Percentiles rank a stretch among this genome's conserved stretches.
phyloP scores from a whole-genome alignment of 2,113 vertebrate genomes.

The Neopipo cinnamomea region DNA sequence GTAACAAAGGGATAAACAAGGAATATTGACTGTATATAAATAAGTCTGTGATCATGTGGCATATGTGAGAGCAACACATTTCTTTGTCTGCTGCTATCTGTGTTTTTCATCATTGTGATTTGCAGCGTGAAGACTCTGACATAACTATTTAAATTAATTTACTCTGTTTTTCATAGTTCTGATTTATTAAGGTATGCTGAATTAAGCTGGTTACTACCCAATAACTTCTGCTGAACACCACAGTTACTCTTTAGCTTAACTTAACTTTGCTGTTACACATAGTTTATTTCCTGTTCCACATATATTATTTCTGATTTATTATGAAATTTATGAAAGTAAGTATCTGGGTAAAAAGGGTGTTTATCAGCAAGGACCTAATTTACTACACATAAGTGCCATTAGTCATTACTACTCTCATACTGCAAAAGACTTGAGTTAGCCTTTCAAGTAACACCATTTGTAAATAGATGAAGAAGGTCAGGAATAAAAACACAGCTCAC shows the following conservation, averaged over 20 bases:
- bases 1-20: background rate
- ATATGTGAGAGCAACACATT: background rate
- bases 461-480: slow-evolving; percentile 55
- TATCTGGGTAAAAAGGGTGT: slow-evolving; percentile 62
- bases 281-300: slow-evolving; percentile 46
- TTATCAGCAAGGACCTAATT: slow-evolving; percentile 65
- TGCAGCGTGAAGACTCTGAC: background rate
- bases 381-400: slow-evolving; percentile 70
- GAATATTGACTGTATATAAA: background rate
- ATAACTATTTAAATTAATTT: background rate
- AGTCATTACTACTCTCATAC: slow-evolving; percentile 71
- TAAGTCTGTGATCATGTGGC: background rate
- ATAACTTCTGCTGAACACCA: slow-evolving; percentile 53
- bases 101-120: background rate
- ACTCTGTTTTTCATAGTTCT: background rate
- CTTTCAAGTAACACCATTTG: slow-evolving; percentile 73
- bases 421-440: slow-evolving; percentile 70
- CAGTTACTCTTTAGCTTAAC: slow-evolving; percentile 60
- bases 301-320: slow-evolving; percentile 70
- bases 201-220: slow-evolving; percentile 42
- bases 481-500: slow-evolving; percentile 51
- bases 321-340: slow-evolving; percentile 67
- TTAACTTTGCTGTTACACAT: slow-evolving; percentile 58
- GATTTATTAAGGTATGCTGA: slow-evolving; percentile 47
- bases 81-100: background rate